These are phyloP conservation scores for Drosophila paranaensis DNA, from an alignment of 2,888 invertebrate genomes.

Conservation along the genomic window DNA sequence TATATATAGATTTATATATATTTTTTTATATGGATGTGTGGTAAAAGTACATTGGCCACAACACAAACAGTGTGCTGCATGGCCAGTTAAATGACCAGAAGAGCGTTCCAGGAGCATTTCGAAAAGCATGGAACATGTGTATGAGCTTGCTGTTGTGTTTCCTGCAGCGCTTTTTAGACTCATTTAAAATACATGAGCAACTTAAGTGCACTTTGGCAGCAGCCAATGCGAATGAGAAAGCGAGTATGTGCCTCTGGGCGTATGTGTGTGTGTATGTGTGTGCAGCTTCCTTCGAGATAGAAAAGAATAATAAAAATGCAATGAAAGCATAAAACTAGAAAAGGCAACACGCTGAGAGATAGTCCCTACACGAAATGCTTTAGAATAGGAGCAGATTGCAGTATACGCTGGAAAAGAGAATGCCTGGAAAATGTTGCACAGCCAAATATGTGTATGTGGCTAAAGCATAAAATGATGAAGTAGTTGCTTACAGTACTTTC, in stretches of 20 bases:
- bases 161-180: constrained; percentile 79
- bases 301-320: constrained; percentile 78
- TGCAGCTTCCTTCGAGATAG: constrained; percentile 69
- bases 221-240: constrained; percentile 55
- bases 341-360: constrained; percentile 50
- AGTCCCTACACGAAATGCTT: constrained; percentile 38
- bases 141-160: constrained; percentile 62
- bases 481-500: constrained; percentile 13
- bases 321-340: constrained; percentile 77
- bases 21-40: neutral
- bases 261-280: constrained; percentile 9
- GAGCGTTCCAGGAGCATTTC: constrained; percentile 24
- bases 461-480: constrained; percentile 62
- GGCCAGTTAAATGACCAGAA: constrained; percentile 53
- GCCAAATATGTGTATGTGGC: constrained; percentile 54
- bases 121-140: constrained; percentile 45
- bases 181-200: constrained; percentile 82
- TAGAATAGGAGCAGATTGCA: constrained; percentile 24
- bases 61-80: constrained; percentile 40
- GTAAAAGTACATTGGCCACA: constrained; percentile 34
- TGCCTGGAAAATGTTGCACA: constrained; percentile 33
- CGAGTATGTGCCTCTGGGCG: constrained; percentile 3
- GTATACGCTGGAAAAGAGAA: constrained; percentile 19
- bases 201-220: constrained; percentile 82
- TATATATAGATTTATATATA: too few species aligned